Percentiles rank a stretch among this genome's conserved stretches.
These are phyloP conservation scores for Schizaphis graminum DNA, from an alignment of 2,888 invertebrate species.

Conservation along the genomic window DNA sequence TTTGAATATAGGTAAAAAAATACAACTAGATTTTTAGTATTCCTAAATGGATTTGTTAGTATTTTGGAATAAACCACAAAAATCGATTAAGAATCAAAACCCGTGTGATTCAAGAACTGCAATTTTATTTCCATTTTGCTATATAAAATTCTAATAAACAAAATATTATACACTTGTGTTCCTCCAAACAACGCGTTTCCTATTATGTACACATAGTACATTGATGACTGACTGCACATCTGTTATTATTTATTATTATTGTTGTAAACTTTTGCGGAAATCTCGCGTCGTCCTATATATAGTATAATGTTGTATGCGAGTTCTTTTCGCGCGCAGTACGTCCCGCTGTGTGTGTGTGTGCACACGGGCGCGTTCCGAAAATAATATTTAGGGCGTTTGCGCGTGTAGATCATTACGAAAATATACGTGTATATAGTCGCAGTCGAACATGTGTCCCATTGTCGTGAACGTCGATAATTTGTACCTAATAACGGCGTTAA, in stretches of 20 bases:
- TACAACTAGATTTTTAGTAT: not conserved
- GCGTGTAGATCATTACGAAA: slow-evolving; percentile 31
- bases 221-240: slow-evolving; percentile 1
- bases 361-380: not conserved
- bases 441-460: slow-evolving; percentile 62
- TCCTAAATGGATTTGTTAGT: not conserved
- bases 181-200: not conserved
- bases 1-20: not conserved
- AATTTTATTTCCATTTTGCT: not conserved
- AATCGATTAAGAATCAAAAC: not conserved
- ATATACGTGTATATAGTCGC: not conserved
- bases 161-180: not conserved
- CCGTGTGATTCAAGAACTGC: not conserved
- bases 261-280: slow-evolving; percentile 34
- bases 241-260: slow-evolving; percentile 23
- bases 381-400: slow-evolving; percentile 37
- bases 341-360: not conserved
- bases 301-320: not conserved
- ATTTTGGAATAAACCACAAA: not conserved
- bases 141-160: not conserved
- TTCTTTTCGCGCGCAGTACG: not conserved
- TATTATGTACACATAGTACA: not conserved
- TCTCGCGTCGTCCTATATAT: not conserved
- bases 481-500: slow-evolving; percentile 63
- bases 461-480: slow-evolving; percentile 58